Evolutionary conservation across 2,888 invertebrate species (phyloP).

Genomic region (Meteorus colon): DNA sequence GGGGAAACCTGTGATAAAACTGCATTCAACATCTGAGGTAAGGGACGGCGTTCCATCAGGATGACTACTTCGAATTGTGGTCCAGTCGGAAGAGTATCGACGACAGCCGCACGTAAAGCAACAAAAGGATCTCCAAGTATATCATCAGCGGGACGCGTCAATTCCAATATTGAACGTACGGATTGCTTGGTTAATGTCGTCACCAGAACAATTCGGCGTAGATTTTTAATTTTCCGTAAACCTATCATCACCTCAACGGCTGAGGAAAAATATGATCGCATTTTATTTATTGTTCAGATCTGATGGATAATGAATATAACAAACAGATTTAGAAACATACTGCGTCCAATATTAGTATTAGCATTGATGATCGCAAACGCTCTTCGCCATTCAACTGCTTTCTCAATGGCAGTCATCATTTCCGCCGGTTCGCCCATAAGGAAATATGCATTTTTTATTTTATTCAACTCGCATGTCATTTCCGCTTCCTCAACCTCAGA

Average conservation of each 20-base stretch:
- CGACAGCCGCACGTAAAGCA: slow-evolving; percentile 65
- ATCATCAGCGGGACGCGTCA: slow-evolving; percentile 64
- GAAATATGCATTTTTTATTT: slow-evolving; percentile 68
- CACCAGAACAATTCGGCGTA: slow-evolving; percentile 67
- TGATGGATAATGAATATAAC: slow-evolving; percentile 14
- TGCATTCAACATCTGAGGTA: slow-evolving; percentile 58
- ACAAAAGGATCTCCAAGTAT: slow-evolving; percentile 67
- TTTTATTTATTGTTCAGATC: background rate
- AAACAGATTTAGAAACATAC: slow-evolving; percentile 53
- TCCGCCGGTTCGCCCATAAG: slow-evolving; percentile 66
- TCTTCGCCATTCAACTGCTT: slow-evolving; percentile 59
- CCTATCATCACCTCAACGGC: slow-evolving; percentile 68
- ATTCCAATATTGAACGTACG: slow-evolving; percentile 69
- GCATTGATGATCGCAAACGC: slow-evolving; percentile 68
- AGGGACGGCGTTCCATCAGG: slow-evolving; percentile 65
- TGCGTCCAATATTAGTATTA: slow-evolving; percentile 66
- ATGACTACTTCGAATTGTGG: slow-evolving; percentile 69
- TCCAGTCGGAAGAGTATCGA: slow-evolving; percentile 68
- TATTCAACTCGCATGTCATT: slow-evolving; percentile 68
- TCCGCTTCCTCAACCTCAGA: slow-evolving; percentile 71
- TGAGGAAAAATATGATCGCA: slow-evolving; percentile 49
- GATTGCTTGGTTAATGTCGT: slow-evolving; percentile 70
- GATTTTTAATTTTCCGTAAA: slow-evolving; percentile 63
- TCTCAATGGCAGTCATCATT: slow-evolving; percentile 61
- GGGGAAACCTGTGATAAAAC: slow-evolving; percentile 47